Evolutionary conservation across 2,113 vertebrate genomes (phyloP).

Genomic region (Oncorhynchus nerka): DNA sequence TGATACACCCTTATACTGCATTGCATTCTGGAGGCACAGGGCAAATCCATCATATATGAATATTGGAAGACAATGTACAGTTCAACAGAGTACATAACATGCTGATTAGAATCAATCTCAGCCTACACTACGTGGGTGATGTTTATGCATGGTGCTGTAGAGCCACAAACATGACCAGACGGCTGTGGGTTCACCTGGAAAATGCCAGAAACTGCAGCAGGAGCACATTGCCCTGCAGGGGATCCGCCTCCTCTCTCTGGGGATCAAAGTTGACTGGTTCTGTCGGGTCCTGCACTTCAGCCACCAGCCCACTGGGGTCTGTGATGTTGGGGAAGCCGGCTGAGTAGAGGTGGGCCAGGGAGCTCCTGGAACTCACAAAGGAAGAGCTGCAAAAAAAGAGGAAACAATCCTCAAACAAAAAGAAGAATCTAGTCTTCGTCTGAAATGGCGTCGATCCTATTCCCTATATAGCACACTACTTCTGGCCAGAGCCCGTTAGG

Average conservation of each 20-base stretch:
- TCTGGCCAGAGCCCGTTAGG: no score
- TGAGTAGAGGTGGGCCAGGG: slow-evolving; percentile 76
- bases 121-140: neutral
- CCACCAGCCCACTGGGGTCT: slow-evolving; percentile 73
- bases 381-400: slow-evolving; percentile 64
- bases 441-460: no score
- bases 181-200: slow-evolving; percentile 76
- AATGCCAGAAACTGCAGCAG: slow-evolving; percentile 90
- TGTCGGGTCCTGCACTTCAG: slow-evolving; percentile 72
- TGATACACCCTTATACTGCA: no score
- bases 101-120: slow-evolving; percentile 3
- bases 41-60: no score
- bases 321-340: slow-evolving; percentile 82
- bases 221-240: slow-evolving; percentile 82
- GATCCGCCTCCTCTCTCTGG: slow-evolving; percentile 80
- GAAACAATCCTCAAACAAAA: neutral
- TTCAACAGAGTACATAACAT: neutral
- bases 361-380: slow-evolving; percentile 74
- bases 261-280: slow-evolving; percentile 72
- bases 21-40: no score
- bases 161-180: neutral
- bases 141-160: neutral
- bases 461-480: no score
- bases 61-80: no score
- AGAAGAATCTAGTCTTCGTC: no score